These are phyloP conservation scores for Gymnodraco acuticeps DNA, from an alignment of 2,797 vertebrate genomes.

Conservation along the genomic window DNA sequence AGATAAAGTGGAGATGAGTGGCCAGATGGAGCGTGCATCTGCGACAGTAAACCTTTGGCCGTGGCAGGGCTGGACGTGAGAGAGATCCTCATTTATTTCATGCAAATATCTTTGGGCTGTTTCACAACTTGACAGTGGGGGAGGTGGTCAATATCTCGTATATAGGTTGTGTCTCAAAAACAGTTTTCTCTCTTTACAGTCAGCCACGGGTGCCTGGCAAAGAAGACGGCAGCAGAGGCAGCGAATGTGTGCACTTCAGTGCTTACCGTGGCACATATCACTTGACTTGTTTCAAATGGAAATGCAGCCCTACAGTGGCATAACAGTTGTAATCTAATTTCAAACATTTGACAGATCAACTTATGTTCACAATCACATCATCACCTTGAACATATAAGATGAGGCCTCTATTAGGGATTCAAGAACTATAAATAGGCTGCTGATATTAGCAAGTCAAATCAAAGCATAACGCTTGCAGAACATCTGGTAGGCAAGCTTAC, in stretches of 20 bases:
- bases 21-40: constrained; percentile 85
- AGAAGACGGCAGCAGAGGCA: constrained; percentile 9
- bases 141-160: constrained; percentile 69
- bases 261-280: constrained; percentile 18
- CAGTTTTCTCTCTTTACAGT: constrained; percentile 35
- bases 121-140: constrained; percentile 77
- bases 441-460: constrained; percentile 69
- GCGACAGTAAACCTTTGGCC: constrained; percentile 83
- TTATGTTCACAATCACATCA: constrained; percentile 7
- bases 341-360: constrained; percentile 26
- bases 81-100: constrained; percentile 83
- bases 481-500: constrained; percentile 60
- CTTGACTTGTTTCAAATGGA: constrained; percentile 23
- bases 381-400: constrained; percentile 29
- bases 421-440: constrained; percentile 47
- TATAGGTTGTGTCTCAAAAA: constrained; percentile 59
- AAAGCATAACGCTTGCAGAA: constrained; percentile 41
- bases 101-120: constrained; percentile 79
- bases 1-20: constrained; percentile 41
- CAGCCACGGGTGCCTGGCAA: constrained; percentile 38
- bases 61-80: constrained; percentile 69
- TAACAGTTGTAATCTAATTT: constrained; percentile 11
- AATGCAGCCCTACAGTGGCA: constrained; percentile 4
- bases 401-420: constrained; percentile 20
- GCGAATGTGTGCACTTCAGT: constrained; percentile 9